Conservation (phyloP, 2,797 vertebrate species). For the Pipistrellus pygmaeus region DNA sequence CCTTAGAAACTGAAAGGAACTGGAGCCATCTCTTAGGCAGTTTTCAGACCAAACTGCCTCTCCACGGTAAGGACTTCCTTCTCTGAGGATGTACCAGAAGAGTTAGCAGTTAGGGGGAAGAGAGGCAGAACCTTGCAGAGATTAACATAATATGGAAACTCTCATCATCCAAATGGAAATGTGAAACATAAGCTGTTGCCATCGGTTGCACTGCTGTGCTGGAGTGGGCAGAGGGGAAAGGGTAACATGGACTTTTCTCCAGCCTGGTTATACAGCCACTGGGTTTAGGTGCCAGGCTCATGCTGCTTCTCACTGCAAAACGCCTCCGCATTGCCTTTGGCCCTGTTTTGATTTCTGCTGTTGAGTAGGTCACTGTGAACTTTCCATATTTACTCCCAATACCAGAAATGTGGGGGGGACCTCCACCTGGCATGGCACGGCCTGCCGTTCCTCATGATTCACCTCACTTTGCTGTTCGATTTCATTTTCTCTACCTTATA, state of each 20-base stretch:
- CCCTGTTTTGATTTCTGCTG: not conserved
- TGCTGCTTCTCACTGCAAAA: not conserved
- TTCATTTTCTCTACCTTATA: not conserved
- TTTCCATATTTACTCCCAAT: not conserved
- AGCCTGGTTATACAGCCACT: not conserved
- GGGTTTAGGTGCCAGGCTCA: not conserved
- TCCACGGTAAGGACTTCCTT: not conserved
- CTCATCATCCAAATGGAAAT: not conserved
- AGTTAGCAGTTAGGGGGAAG: not conserved
- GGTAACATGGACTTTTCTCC: not conserved
- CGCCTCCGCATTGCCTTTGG: not conserved
- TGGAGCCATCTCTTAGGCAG: not conserved
- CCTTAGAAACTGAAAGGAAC: not conserved
- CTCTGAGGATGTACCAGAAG: not conserved
- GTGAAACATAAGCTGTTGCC: not conserved
- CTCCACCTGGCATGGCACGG: not conserved
- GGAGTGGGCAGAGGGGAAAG: not conserved
- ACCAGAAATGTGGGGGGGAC: not conserved
- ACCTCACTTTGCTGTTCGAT: not conserved
- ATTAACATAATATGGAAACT: not conserved
- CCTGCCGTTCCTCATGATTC: not conserved
- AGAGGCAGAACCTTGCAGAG: not conserved
- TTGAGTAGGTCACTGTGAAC: not conserved
- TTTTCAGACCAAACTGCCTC: not conserved
- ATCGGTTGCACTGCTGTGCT: accelerated